A percentile compares a stretch with the other conserved stretches of the same genome.
These are phyloP conservation scores for Andrena cerasifolii DNA, from an alignment of 1,140 invertebrate species.

Conservation along the genomic window DNA sequence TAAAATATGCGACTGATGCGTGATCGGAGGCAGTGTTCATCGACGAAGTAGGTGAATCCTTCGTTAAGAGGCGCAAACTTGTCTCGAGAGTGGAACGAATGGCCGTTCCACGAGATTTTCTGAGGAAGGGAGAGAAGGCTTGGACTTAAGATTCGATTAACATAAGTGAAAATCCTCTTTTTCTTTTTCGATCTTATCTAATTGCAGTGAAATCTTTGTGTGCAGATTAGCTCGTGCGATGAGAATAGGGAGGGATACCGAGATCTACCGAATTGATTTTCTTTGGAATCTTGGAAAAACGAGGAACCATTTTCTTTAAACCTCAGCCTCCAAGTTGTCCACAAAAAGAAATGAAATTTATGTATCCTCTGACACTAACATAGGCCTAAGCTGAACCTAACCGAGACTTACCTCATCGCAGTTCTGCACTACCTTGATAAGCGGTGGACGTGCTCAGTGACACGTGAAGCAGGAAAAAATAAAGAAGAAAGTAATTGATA, in stretches of 20 bases:
- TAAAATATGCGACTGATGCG: slow-evolving; percentile 13
- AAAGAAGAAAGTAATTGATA: slow-evolving; percentile 34
- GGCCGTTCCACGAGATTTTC: slow-evolving; percentile 43
- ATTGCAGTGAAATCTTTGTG: slow-evolving; percentile 40
- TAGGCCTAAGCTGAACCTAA: too few relatives aligned
- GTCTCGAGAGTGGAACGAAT: slow-evolving; percentile 58
- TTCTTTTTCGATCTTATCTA: slow-evolving; percentile 30
- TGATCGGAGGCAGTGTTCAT: slow-evolving; percentile 28
- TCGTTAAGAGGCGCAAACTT: slow-evolving; percentile 14
- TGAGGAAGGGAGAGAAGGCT: slow-evolving; percentile 13
- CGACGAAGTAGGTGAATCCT: slow-evolving; percentile 57
- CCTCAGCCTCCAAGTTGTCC: too few relatives aligned
- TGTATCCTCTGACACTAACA: too few relatives aligned
- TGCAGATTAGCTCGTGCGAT: slow-evolving; percentile 1
- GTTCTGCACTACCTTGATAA: not conserved
- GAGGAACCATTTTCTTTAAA: too few relatives aligned
- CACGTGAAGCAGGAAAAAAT: not conserved
- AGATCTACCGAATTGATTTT: not conserved
- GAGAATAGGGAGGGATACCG: too few relatives aligned
- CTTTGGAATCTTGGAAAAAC: not conserved
- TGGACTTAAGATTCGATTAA: slow-evolving; percentile 65
- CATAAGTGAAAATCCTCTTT: slow-evolving; percentile 77
- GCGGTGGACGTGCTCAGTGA: not conserved
- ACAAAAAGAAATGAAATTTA: not conserved
- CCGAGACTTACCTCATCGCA: too few relatives aligned